A percentile compares a stretch with the other conserved stretches of the same genome.
Conservation (phyloP, 2,888 invertebrate genomes). For the Drosophila greeni region DNA sequence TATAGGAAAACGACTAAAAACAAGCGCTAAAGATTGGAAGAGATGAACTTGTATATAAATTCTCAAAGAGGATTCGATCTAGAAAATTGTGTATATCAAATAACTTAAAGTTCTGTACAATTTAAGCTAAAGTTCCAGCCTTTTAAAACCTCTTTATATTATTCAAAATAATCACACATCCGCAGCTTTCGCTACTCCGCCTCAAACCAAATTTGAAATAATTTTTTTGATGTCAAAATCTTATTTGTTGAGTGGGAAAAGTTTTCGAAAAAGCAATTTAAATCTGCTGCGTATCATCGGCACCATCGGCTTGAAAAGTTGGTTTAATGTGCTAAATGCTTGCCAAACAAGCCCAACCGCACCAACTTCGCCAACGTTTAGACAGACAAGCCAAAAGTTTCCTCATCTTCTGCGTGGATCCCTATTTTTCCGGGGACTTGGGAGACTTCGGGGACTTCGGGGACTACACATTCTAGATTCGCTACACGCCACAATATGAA, state of each 20-base stretch:
- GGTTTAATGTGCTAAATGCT: conserved; percentile 39
- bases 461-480: conserved; percentile 14
- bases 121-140: neutral
- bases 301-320: conserved; percentile 11
- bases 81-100: no score
- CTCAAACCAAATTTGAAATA: neutral
- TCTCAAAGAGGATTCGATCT: no score
- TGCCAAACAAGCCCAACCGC: conserved; percentile 39
- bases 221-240: conserved; percentile 1
- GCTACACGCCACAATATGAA: conserved; percentile 50
- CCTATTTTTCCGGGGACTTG: conserved; percentile 3
- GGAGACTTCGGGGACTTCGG: neutral
- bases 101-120: neutral
- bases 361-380: conserved; percentile 30
- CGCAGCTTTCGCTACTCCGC: neutral
- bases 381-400: conserved; percentile 32
- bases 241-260: conserved; percentile 2
- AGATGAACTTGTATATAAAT: neutral
- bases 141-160: neutral
- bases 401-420: conserved; percentile 12
- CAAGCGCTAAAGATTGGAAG: neutral
- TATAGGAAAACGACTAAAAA: neutral
- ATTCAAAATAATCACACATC: neutral
- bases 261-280: conserved; percentile 12
- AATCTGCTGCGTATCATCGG: conserved; percentile 1